These are phyloP conservation scores for Limanda limanda DNA, from an alignment of 2,113 vertebrate species.

Conservation along the genomic window DNA sequence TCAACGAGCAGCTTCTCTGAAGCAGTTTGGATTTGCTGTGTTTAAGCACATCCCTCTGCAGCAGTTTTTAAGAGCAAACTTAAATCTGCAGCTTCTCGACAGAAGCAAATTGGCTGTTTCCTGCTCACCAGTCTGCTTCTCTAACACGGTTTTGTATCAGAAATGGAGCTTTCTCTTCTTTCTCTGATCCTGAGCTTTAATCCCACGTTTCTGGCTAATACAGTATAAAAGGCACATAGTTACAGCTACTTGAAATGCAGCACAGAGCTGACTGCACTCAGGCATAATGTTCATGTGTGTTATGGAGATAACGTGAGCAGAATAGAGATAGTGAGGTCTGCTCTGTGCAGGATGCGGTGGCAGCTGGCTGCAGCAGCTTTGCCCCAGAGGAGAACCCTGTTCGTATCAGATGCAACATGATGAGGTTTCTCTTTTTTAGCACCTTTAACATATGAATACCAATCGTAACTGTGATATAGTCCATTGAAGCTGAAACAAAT, in stretches of 20 bases:
- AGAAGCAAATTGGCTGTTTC: slow-evolving; percentile 8
- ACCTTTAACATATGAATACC: background rate
- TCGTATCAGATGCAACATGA: too few relatives aligned
- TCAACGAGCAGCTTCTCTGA: slow-evolving; percentile 3
- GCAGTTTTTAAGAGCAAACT: background rate
- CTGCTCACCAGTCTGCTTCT: background rate
- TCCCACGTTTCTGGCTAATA: slow-evolving; percentile 7
- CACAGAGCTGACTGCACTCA: slow-evolving; percentile 21
- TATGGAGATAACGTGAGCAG: slow-evolving; percentile 21
- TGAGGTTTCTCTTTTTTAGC: too few relatives aligned
- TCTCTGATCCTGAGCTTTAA: slow-evolving; percentile 4
- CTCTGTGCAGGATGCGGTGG: slow-evolving; percentile 10
- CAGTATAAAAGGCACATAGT: slow-evolving; percentile 16
- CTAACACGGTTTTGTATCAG: slow-evolving; percentile 10
- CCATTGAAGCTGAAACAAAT: too few relatives aligned
- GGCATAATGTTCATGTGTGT: slow-evolving; percentile 17
- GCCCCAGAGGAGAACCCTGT: too few relatives aligned
- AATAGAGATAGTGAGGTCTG: slow-evolving; percentile 20
- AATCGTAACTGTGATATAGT: background rate
- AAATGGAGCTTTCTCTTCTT: background rate
- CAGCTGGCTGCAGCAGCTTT: slow-evolving; percentile 36
- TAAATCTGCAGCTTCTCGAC: slow-evolving; percentile 22
- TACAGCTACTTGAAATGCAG: slow-evolving; percentile 42
- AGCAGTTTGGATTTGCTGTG: slow-evolving; percentile 33
- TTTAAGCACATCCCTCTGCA: background rate